Evolutionary conservation across 30 jellyfish, hydroid and myxozoan genomes (phyloP).

Genomic region (Hydra vulgaris): DNA sequence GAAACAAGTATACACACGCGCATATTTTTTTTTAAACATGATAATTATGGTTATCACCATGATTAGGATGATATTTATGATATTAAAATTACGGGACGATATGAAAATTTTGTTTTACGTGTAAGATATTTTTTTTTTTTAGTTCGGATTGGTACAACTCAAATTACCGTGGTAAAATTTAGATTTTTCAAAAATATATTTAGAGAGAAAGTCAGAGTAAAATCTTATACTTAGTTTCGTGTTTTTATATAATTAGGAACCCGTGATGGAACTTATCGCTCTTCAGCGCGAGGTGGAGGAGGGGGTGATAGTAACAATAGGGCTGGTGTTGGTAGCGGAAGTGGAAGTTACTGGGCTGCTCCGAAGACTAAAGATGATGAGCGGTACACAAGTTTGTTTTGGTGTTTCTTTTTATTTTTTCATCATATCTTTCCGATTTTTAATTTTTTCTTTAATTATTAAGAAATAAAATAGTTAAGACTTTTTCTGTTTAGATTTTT

Average conservation of each 20-base stretch:
- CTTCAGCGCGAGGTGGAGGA: constrained; percentile 33
- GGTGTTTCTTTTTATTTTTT: neutral
- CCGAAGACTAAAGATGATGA: constrained; percentile 74
- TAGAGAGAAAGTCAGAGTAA: too few species aligned
- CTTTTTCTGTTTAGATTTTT: constrained; percentile 5
- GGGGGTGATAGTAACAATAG: neutral
- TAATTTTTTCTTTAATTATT: neutral
- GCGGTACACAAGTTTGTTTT: neutral
- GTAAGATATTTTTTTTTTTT: neutral
- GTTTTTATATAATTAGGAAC: neutral
- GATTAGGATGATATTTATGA: neutral
- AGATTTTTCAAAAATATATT: neutral
- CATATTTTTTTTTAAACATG: too few species aligned
- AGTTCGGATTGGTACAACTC: constrained; percentile 38
- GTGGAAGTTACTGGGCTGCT: constrained; percentile 94
- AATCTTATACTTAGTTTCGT: neutral
- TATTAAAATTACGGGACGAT: neutral
- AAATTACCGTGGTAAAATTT: constrained; percentile 20
- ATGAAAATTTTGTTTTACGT: neutral
- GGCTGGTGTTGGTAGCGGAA: constrained; percentile 13
- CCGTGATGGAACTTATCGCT: neutral
- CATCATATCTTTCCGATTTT: neutral
- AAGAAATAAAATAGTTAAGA: neutral
- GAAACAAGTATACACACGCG: too few species aligned
- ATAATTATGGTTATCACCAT: too few species aligned